phyloP scores from a whole-genome alignment of 2,797 vertebrate genomes.

The Adelosebastes latens region DNA sequence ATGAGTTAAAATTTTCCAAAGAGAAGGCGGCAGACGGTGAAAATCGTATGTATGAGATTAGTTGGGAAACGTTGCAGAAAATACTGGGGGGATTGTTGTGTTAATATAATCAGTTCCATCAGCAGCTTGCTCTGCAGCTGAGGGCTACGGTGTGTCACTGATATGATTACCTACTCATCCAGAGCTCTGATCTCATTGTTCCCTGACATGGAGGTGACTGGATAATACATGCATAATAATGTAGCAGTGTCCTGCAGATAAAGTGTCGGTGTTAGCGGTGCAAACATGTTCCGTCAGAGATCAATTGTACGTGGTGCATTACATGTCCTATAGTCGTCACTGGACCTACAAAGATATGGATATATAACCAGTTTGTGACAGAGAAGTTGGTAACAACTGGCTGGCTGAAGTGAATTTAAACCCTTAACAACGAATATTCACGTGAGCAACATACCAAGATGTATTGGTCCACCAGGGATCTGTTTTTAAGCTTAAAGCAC shows the following conservation, averaged over 20 bases:
- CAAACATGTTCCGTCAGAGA: constrained; percentile 14
- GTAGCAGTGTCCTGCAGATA: constrained; percentile 43
- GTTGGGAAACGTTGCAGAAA: constrained; percentile 29
- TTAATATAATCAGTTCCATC: constrained; percentile 68
- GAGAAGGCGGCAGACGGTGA: neutral
- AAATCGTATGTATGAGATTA: constrained; percentile 22
- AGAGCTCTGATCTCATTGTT: constrained; percentile 68
- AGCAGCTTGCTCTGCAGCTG: constrained; percentile 57
- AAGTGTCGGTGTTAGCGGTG: constrained; percentile 11
- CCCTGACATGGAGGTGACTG: constrained; percentile 62
- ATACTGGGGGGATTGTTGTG: constrained; percentile 42
- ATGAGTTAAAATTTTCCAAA: constrained; percentile 7
- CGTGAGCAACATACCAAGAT: constrained; percentile 14
- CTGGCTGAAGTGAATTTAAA: neutral
- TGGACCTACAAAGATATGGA: neutral
- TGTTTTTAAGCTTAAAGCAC: constrained; percentile 48
- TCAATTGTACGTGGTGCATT: neutral
- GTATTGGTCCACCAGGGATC: constrained; percentile 14
- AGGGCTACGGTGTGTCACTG: constrained; percentile 67
- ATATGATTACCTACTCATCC: constrained; percentile 73
- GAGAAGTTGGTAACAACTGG: neutral
- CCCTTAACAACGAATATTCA: constrained; percentile 6
- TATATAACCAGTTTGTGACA: neutral
- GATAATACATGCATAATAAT: constrained; percentile 60
- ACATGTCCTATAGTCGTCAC: neutral